phyloP scores from a whole-genome alignment of 2,888 invertebrate genomes.

The Drosophila incognita region DNA sequence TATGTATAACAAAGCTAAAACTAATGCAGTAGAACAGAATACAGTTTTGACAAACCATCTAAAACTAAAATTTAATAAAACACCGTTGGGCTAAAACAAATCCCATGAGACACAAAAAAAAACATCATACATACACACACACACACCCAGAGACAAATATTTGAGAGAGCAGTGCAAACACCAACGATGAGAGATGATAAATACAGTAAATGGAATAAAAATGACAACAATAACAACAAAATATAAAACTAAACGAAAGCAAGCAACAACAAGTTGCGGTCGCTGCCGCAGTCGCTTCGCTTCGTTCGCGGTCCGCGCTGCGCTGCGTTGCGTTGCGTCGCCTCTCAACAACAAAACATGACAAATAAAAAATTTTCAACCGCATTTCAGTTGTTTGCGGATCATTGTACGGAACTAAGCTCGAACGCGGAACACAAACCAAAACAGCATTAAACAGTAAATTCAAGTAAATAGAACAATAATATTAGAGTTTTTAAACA shows the following conservation, averaged over 20 bases:
- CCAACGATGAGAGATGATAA: conserved; percentile 42
- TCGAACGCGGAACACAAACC: conserved; percentile 45
- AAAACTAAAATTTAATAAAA: conserved; percentile 59
- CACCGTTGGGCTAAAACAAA: conserved; percentile 25
- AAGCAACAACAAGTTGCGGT: conserved; percentile 54
- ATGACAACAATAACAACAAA: conserved; percentile 17
- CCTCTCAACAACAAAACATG: conserved; percentile 28
- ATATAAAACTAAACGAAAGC: conserved; percentile 7
- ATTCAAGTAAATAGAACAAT: conserved; percentile 41
- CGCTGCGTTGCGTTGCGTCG: conserved; percentile 7
- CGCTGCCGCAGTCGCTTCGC: conserved; percentile 30
- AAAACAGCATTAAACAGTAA: conserved; percentile 30
- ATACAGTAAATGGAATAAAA: conserved; percentile 37
- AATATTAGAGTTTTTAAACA: conserved; percentile 15
- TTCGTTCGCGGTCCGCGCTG: conserved; percentile 27
- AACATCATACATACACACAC: not conserved
- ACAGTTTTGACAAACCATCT: conserved; percentile 4
- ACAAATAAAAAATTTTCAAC: conserved; percentile 43
- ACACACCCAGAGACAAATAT: conserved; percentile 3
- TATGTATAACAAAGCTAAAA: not conserved
- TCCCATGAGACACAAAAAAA: conserved; percentile 19
- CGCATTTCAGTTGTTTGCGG: conserved; percentile 71
- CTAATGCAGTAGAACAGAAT: conserved; percentile 12
- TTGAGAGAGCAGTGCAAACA: conserved; percentile 32
- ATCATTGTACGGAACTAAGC: conserved; percentile 70